These are phyloP conservation scores for Stenodema calcarata DNA, from an alignment of 2,888 invertebrate species.

Conservation along the genomic window DNA sequence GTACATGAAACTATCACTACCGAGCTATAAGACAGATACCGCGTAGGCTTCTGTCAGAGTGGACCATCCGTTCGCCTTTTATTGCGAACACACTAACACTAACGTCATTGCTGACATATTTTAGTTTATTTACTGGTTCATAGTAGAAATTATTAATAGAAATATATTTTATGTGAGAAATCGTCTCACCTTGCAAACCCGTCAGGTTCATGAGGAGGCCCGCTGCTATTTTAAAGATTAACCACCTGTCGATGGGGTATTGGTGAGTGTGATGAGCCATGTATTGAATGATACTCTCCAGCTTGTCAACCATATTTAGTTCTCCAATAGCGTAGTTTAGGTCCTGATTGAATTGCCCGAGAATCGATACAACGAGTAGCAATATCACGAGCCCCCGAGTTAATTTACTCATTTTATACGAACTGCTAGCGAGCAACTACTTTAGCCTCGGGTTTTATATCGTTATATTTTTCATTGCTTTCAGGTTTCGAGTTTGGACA, in stretches of 20 bases:
- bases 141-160: too few relatives aligned
- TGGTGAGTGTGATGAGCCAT: neutral
- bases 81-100: too few relatives aligned
- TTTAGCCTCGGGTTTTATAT: neutral
- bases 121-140: too few relatives aligned
- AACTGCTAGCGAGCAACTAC: neutral
- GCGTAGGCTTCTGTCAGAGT: too few relatives aligned
- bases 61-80: too few relatives aligned
- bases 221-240: neutral
- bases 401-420: neutral
- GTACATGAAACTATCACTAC: too few relatives aligned
- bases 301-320: neutral
- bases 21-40: too few relatives aligned
- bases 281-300: neutral
- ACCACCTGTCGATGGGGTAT: neutral
- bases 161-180: too few relatives aligned
- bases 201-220: neutral
- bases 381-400: neutral
- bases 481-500: neutral
- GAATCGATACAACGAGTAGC: too few relatives aligned
- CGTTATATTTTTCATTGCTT: neutral
- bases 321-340: neutral
- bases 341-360: neutral
- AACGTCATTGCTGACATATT: too few relatives aligned
- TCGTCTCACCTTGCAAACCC: neutral